These are phyloP conservation scores for Zosterops borbonicus DNA, from an alignment of 2,113 vertebrate genomes.

Conservation along the genomic window DNA sequence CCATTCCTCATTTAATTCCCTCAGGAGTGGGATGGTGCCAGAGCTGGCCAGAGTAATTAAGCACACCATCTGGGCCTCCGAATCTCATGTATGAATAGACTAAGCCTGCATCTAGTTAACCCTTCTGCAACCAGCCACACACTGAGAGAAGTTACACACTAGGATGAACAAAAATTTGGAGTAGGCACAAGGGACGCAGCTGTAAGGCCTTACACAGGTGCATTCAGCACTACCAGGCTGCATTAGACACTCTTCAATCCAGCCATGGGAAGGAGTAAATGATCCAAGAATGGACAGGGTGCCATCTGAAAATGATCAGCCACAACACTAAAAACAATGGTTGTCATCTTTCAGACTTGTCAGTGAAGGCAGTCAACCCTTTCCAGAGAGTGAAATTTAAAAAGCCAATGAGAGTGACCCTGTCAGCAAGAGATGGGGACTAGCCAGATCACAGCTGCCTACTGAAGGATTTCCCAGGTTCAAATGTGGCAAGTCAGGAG, in stretches of 20 bases:
- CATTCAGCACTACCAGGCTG: background rate
- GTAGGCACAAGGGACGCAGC: background rate
- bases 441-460: background rate
- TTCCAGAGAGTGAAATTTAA: background rate
- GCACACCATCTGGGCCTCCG: slow-evolving; percentile 44
- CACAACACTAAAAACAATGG: background rate
- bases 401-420: background rate
- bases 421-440: background rate
- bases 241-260: background rate
- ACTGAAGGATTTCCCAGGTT: background rate
- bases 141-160: background rate
- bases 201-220: rapidly evolving
- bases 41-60: slow-evolving; percentile 37
- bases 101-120: background rate
- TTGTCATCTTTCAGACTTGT: background rate
- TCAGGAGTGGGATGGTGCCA: background rate
- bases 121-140: background rate
- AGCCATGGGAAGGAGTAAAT: background rate
- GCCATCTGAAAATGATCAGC: background rate
- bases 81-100: background rate
- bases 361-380: background rate
- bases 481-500: background rate
- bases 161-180: background rate
- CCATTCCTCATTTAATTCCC: slow-evolving; percentile 58
- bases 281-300: background rate